Percentiles rank a stretch among this genome's conserved stretches.
phyloP scores from a whole-genome alignment of 37 sponge, comb jelly and placozoan species.

The Haliclona indistincta region DNA sequence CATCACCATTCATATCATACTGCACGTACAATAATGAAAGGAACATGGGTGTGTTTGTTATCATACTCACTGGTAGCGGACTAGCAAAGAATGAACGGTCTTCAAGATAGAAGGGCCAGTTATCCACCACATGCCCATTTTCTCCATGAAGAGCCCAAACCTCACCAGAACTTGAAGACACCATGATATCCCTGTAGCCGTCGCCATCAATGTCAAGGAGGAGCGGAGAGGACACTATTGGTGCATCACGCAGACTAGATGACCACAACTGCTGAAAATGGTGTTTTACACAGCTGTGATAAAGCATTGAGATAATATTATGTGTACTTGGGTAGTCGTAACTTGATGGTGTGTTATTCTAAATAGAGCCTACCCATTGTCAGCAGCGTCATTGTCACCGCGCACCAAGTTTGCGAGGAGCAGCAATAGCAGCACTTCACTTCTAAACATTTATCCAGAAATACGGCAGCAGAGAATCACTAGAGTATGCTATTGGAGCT shows the following conservation, averaged over 20 bases:
- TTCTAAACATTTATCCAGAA: no score
- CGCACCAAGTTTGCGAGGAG: no score
- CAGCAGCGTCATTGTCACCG: no score
- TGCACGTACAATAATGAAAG: conserved; percentile 7
- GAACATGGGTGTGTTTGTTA: not conserved
- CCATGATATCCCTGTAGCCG: conserved; percentile 62
- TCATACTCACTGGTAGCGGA: conserved; percentile 50
- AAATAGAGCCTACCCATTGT: no score
- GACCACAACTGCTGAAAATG: conserved; percentile 33
- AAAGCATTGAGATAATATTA: not conserved
- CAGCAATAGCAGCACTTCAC: no score
- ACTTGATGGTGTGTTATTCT: no score
- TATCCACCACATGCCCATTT: conserved; percentile 71
- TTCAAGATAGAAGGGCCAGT: conserved; percentile 77
- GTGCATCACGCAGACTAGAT: conserved; percentile 41
- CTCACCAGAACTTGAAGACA: conserved; percentile 56
- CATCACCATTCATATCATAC: conserved; percentile 73
- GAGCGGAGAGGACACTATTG: conserved; percentile 58
- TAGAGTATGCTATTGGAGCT: no score
- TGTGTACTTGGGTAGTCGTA: no score
- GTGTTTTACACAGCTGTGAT: not conserved
- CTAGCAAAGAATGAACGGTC: conserved; percentile 56
- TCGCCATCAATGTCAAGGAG: conserved; percentile 74
- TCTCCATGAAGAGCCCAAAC: conserved; percentile 76
- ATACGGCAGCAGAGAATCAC: no score